Conservation (phyloP, 2,888 invertebrate species). For the Volucella inanis region DNA sequence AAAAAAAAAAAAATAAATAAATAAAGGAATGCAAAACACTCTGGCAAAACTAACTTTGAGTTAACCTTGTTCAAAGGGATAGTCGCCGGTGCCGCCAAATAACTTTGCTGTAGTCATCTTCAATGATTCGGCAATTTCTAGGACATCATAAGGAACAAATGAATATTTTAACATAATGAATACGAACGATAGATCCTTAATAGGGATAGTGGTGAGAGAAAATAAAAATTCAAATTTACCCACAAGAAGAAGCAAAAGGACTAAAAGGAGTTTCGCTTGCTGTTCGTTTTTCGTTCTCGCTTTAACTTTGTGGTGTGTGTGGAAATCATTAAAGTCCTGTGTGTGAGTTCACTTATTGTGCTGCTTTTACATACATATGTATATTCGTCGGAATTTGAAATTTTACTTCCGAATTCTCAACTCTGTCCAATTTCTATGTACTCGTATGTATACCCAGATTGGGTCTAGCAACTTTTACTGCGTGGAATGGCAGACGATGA, state of each 20-base stretch:
- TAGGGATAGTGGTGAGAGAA: slow-evolving; percentile 11
- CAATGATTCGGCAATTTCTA: slow-evolving; percentile 71
- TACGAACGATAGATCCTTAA: slow-evolving; percentile 32
- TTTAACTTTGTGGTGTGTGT: background rate
- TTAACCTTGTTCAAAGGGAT: background rate
- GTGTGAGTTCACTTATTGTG: slow-evolving; percentile 69
- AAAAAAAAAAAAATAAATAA: slow-evolving; percentile 18
- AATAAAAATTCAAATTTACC: slow-evolving; percentile 68
- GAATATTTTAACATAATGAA: slow-evolving; percentile 73
- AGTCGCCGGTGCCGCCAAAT: background rate
- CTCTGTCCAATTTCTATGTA: background rate
- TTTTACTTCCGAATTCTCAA: slow-evolving; percentile 58
- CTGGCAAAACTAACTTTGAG: slow-evolving; percentile 32
- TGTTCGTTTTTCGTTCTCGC: background rate
- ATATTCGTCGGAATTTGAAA: slow-evolving; percentile 66
- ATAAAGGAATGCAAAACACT: background rate
- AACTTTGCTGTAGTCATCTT: slow-evolving; percentile 35
- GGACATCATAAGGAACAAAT: slow-evolving; percentile 71
- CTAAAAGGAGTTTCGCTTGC: slow-evolving; percentile 14
- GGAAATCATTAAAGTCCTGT: slow-evolving; percentile 44
- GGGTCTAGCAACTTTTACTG: slow-evolving; percentile 2
- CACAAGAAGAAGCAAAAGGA: slow-evolving; percentile 12
- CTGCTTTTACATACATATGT: slow-evolving; percentile 40
- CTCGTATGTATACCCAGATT: background rate
- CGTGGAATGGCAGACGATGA: slow-evolving; percentile 15